A percentile compares a stretch with the other conserved stretches of the same genome.
phyloP scores from a whole-genome alignment of 2,113 vertebrate genomes.

The Laterallus jamaicensis region DNA sequence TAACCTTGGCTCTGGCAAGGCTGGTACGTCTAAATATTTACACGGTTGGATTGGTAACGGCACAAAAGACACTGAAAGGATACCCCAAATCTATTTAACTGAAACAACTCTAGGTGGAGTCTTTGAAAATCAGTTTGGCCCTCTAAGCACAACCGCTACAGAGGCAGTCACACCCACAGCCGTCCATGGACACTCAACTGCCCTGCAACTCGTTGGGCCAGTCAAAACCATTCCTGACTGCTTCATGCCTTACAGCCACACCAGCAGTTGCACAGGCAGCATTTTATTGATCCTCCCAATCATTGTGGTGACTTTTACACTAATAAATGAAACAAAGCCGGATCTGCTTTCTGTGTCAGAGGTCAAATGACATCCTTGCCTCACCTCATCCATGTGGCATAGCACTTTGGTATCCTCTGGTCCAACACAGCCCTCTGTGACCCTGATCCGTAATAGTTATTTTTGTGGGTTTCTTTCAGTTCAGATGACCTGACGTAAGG shows the following conservation, averaged over 20 bases:
- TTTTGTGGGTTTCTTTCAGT: not conserved
- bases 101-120: not conserved
- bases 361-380: not conserved
- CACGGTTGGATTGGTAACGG: not conserved
- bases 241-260: not conserved
- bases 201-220: not conserved
- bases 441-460: not conserved
- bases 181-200: not conserved
- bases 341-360: not conserved
- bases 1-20: not conserved
- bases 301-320: not conserved
- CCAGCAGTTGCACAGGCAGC: not conserved
- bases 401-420: not conserved
- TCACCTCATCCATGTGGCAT: not conserved
- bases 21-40: not conserved
- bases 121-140: not conserved
- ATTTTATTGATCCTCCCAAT: not conserved
- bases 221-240: not conserved
- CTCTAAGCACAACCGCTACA: not conserved
- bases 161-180: not conserved
- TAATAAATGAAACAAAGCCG: not conserved
- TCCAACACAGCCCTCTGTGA: not conserved
- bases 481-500: not conserved
- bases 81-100: not conserved
- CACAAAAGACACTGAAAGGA: not conserved